These are phyloP conservation scores for Archips xylosteana DNA, from an alignment of 2,888 invertebrate species.

Conservation along the genomic window DNA sequence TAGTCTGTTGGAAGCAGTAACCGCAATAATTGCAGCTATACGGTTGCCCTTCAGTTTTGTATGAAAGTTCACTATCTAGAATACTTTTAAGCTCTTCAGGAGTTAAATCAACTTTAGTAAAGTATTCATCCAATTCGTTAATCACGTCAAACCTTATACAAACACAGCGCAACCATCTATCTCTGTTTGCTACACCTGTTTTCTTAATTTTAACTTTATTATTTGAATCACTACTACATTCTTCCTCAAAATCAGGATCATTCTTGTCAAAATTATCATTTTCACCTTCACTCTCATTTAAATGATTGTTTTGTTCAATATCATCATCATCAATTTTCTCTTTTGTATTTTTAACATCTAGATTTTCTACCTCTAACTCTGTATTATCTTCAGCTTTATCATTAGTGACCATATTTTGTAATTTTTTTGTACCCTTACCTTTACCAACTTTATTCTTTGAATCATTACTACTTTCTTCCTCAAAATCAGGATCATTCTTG, in stretches of 20 bases:
- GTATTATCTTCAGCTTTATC: not conserved
- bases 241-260: not conserved
- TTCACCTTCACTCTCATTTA: not conserved
- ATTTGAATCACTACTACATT: not conserved
- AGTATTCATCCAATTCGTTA: slow-evolving; percentile 2
- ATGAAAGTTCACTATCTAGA: not conserved
- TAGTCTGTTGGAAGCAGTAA: not conserved
- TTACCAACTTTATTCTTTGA: too few relatives aligned
- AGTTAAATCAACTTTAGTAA: not conserved
- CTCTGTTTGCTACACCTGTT: not conserved
- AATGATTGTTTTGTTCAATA: not conserved
- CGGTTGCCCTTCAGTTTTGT: not conserved
- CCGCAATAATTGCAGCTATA: slow-evolving; percentile 2
- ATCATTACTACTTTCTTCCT: not conserved
- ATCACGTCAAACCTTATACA: not conserved
- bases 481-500: not conserved
- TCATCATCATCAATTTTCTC: not conserved
- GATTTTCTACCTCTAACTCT: not conserved
- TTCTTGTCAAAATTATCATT: not conserved
- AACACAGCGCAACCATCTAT: not conserved
- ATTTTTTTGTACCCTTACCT: not conserved
- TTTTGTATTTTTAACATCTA: not conserved
- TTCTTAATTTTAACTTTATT: not conserved
- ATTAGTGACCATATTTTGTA: not conserved
- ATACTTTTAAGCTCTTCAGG: not conserved